Percentiles rank a stretch among this genome's conserved stretches.
These are phyloP conservation scores for Candidula unifasciata DNA, from an alignment of 2,888 invertebrate species.

Conservation along the genomic window DNA sequence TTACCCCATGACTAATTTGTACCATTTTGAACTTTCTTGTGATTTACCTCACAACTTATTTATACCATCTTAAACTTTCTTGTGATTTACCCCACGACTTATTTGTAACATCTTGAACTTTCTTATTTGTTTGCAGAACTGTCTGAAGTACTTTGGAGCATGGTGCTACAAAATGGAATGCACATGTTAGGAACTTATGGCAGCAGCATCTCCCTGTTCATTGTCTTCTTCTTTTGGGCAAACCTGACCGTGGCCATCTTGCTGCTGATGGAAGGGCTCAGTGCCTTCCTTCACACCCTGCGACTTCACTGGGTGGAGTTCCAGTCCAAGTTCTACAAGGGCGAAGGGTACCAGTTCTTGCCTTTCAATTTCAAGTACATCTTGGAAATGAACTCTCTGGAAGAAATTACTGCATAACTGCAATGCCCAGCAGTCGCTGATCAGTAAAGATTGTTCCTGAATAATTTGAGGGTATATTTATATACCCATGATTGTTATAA, in stretches of 20 bases:
- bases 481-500: no score
- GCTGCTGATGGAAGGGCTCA: conserved; percentile 98
- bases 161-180: conserved; percentile 89
- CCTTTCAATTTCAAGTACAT: conserved; percentile 89
- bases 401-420: conserved; percentile 37
- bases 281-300: conserved; percentile 98
- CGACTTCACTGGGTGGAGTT: conserved; percentile 99
- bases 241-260: conserved; percentile 94
- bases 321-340: conserved; percentile 97
- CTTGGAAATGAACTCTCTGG: conserved; percentile 60
- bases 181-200: conserved; percentile 81
- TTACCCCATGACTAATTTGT: no score
- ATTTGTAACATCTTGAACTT: neutral
- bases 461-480: no score
- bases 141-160: conserved; percentile 90
- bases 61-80: no score
- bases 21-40: no score
- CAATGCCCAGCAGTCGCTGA: neutral
- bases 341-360: conserved; percentile 92
- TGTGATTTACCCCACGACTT: neutral
- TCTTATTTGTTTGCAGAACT: conserved; percentile 81
- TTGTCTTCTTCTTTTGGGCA: conserved; percentile 95
- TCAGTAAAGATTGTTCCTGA: neutral
- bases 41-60: no score
- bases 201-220: conserved; percentile 83